Evolutionary conservation across 35 echinoderm and acorn worm species (phyloP).

Genomic region (Amphiura filiformis): DNA sequence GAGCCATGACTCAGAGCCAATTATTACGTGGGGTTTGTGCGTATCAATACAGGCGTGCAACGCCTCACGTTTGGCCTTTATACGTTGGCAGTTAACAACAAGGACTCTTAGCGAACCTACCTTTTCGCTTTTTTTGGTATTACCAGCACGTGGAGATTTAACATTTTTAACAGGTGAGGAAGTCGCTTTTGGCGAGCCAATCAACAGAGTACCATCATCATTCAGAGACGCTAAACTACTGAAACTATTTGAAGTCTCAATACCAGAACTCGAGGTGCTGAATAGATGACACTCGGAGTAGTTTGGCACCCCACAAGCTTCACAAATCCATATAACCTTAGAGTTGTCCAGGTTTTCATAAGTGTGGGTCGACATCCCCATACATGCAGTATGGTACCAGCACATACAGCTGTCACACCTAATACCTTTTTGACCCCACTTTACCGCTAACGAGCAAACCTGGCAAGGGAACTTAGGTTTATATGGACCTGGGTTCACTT

Average conservation of each 20-base stretch:
- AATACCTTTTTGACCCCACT: constrained; percentile 23
- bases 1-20: constrained; percentile 61
- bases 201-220: neutral
- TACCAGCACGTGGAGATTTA: neutral
- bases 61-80: constrained; percentile 33
- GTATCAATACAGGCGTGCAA: constrained; percentile 26
- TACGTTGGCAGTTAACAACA: constrained; percentile 46
- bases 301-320: constrained; percentile 33
- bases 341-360: constrained; percentile 16
- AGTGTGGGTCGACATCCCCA: constrained; percentile 43
- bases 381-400: constrained; percentile 42
- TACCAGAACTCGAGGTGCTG: neutral
- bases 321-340: constrained; percentile 37
- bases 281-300: constrained; percentile 34
- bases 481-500: constrained; percentile 42
- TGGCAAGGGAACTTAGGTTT: constrained; percentile 52
- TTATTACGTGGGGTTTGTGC: constrained; percentile 28
- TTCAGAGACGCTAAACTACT: neutral
- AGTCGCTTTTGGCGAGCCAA: neutral
- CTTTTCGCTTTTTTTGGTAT: neutral
- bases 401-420: constrained; percentile 39
- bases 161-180: neutral
- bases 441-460: constrained; percentile 34
- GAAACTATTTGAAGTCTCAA: constrained; percentile 16
- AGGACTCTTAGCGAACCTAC: constrained; percentile 25